Base-by-base conservation (phyloP, 2,797 vertebrate species). In the Brotula barbata region DNA sequence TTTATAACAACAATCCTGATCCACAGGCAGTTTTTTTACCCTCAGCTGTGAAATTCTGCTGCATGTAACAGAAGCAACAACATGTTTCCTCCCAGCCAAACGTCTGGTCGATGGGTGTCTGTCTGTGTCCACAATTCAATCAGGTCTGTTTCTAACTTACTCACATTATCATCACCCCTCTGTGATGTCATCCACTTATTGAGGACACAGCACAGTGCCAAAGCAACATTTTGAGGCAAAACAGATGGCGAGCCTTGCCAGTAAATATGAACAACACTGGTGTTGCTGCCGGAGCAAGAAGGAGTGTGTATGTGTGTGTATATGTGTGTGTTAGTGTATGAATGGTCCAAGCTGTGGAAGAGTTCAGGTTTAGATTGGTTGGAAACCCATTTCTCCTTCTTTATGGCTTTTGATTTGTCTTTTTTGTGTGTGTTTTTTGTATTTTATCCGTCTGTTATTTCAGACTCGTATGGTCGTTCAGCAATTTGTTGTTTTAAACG, bases 11-110 rank as follows among this genome's bases (percentile, higher is more conserved):
- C n/a, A n/a, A 28, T 28, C 25, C 25, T 5, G 40, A 60, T 55
- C 70, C 68, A 42, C 58, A 68, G 58, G 43, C 47, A 60, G 50
- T 61, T 75, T 62, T 65, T 75, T 79, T 75, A 73, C 43, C 10
- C 48, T 16, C 19, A 47, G 41, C 53, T 56, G 60, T 39, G 56
- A 57, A 60, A 34, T 12, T 46, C 48, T 50, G 22, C 41, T 22
- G 25, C 25, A 14, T 45, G 21, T 40, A 23, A 58, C 21, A 60
- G 47, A 43, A 21, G 21, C 37, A 47, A 50, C 39, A 5, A 45
- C 51, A 56, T 37, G 37, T 57, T 67, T 68, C 28, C 41, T 20
- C 17, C 9, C 37, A 39, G 37, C 6, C 37, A 39, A n/a, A 39
- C 14, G 2, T 39, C 13, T 39, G 37, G 45, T 44, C 23, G 7